A percentile compares a stretch with the other conserved stretches of the same genome.
Conservation (phyloP, 2,797 vertebrate genomes). For the Gallinago solitaria region DNA sequence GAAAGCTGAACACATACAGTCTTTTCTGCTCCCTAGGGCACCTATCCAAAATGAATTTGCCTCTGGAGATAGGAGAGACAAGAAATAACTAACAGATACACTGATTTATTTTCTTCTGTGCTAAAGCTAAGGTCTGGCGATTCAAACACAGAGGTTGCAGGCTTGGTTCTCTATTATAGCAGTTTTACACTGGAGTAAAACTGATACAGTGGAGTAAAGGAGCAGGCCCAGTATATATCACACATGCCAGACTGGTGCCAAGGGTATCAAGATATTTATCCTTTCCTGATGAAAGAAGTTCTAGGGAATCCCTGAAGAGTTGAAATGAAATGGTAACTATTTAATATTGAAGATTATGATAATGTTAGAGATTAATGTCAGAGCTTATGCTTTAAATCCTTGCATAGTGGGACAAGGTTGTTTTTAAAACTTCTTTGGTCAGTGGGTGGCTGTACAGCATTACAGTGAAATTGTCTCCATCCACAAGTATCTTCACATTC, state of each 20-base stretch:
- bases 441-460: neutral
- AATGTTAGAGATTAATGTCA: conserved; percentile 4
- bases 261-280: neutral
- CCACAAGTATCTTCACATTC: neutral
- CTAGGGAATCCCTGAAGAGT: neutral
- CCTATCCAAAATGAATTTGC: neutral
- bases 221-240: neutral
- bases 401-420: neutral
- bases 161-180: neutral
- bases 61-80: neutral
- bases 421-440: neutral
- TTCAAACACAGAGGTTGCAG: neutral
- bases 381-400: neutral
- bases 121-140: neutral
- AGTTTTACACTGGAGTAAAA: neutral
- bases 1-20: neutral
- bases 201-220: neutral
- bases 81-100: neutral
- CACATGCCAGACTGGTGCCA: neutral
- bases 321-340: neutral
- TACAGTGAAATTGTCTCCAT: neutral
- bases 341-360: neutral
- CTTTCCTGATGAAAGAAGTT: neutral
- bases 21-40: neutral
- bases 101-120: neutral